Percentiles rank a stretch among this genome's conserved stretches.
phyloP scores from a whole-genome alignment of 2,113 vertebrate species.

The Ploceus nigricollis region DNA sequence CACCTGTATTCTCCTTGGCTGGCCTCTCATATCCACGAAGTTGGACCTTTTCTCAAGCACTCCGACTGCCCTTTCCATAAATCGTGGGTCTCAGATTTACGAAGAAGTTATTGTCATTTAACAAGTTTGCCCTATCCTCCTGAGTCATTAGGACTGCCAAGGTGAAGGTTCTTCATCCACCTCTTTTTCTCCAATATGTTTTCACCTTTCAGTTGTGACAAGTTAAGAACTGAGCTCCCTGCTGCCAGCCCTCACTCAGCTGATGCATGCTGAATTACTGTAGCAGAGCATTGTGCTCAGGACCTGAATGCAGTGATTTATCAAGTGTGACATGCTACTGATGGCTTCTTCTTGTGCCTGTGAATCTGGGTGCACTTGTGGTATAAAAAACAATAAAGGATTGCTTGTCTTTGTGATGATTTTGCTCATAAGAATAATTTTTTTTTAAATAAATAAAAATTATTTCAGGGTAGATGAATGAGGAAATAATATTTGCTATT shows the following conservation, averaged over 20 bases:
- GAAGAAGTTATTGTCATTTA: not conserved
- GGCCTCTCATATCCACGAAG: not conserved
- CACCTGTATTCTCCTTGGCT: fast-evolving
- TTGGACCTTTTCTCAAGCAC: not conserved
- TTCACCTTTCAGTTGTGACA: not conserved
- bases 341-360: not conserved
- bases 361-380: not conserved
- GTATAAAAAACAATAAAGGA: not conserved
- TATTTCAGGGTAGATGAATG: not conserved
- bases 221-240: not conserved
- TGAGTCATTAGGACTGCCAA: not conserved
- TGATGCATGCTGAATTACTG: not conserved
- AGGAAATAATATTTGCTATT: not conserved
- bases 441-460: no score
- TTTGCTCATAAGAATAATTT: not conserved
- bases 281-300: not conserved
- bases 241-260: not conserved
- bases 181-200: not conserved
- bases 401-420: not conserved
- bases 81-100: not conserved
- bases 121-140: not conserved
- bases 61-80: not conserved
- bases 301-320: not conserved
- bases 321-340: not conserved
- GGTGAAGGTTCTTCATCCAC: not conserved